These are phyloP conservation scores for Druceiella hillmani DNA, from an alignment of 2,888 invertebrate species.

Conservation along the genomic window DNA sequence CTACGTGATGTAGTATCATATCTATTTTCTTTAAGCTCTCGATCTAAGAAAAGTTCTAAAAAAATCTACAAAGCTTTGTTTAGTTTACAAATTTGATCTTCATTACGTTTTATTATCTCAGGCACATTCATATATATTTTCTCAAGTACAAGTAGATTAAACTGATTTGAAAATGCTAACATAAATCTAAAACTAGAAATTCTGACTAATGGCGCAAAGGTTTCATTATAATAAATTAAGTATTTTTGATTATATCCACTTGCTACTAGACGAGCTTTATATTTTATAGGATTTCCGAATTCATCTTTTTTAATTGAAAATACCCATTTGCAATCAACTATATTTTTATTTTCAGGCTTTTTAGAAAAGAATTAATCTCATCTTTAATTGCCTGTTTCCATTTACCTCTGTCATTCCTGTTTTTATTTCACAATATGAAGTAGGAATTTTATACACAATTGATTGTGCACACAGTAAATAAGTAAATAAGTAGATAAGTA, in stretches of 20 bases:
- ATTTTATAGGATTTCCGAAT: constrained; percentile 20
- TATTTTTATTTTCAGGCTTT: constrained; percentile 25
- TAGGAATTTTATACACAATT: constrained; percentile 14
- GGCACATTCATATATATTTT: constrained; percentile 26
- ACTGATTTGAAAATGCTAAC: constrained; percentile 24
- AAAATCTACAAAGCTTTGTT: constrained; percentile 25
- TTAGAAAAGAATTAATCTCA: constrained; percentile 22
- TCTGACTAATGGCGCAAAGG: constrained; percentile 27
- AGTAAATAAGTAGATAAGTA: too few species aligned
- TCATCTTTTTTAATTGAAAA: constrained; percentile 23
- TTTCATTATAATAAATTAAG: constrained; percentile 24
- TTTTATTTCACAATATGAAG: constrained; percentile 18
- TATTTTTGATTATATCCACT: constrained; percentile 27
- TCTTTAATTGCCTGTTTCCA: constrained; percentile 20
- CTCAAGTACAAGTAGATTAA: constrained; percentile 20
- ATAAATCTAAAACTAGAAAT: constrained; percentile 25
- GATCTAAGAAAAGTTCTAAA: constrained; percentile 22
- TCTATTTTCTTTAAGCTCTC: constrained; percentile 16
- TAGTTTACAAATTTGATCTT: constrained; percentile 25
- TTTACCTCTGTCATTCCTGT: constrained; percentile 14
- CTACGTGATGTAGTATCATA: constrained; percentile 21
- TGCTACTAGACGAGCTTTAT: constrained; percentile 27
- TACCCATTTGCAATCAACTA: constrained; percentile 23
- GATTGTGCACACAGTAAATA: too few species aligned
- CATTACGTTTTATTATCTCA: constrained; percentile 16